phyloP scores from a whole-genome alignment of 2,797 vertebrate genomes.

The Cuculus canorus region DNA sequence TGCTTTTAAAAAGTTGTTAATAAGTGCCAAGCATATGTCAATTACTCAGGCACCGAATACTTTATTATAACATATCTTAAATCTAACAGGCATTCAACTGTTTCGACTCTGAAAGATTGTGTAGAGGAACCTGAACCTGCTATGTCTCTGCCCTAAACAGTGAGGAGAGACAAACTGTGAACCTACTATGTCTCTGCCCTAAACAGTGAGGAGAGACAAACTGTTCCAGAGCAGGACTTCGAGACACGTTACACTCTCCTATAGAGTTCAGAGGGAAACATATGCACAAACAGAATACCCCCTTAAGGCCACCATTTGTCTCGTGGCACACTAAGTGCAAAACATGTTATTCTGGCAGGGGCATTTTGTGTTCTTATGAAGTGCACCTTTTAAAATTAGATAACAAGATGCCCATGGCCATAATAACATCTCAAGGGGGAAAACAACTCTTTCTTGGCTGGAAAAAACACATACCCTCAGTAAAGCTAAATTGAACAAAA shows the following conservation, averaged over 20 bases:
- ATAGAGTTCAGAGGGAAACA: neutral
- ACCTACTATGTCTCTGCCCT: neutral
- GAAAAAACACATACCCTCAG: constrained; percentile 13
- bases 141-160: neutral
- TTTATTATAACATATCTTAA: neutral
- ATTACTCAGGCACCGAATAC: neutral
- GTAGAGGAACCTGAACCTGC: neutral
- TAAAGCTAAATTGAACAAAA: constrained; percentile 58
- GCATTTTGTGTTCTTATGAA: constrained; percentile 24
- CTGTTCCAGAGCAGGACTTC: neutral
- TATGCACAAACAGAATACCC: neutral
- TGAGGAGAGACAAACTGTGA: neutral
- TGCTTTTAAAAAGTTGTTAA: neutral
- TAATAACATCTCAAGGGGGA: constrained; percentile 14
- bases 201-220: neutral
- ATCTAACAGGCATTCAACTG: neutral
- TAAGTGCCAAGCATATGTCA: neutral
- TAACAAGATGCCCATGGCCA: neutral
- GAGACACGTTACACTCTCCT: neutral
- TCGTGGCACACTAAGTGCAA: neutral
- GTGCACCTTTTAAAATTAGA: constrained; percentile 10
- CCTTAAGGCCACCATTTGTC: neutral
- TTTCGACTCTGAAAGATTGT: neutral
- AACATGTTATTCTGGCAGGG: neutral
- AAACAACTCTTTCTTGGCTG: neutral